Base-by-base conservation (phyloP, 2,113 vertebrate species). In the Tychaedon coryphoeus region DNA sequence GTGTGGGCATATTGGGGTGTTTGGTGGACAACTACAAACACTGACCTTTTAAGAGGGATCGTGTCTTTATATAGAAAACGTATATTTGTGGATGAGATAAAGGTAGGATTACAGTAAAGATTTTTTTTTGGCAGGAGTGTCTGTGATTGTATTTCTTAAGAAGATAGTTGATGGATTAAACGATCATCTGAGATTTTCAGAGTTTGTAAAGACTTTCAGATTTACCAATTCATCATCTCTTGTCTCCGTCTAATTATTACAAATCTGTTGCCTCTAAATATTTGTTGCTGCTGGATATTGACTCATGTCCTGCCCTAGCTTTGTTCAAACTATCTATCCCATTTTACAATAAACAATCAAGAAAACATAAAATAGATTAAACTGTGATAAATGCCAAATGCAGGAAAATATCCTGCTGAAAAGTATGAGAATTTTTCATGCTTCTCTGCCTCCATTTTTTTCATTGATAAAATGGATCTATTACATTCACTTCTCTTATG, bases 121-220 rank as follows among this genome's bases (percentile, higher is more conserved):
- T 95, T 86, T 91, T 94, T 91, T 94, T 92, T 95, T 86, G 91
- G 80, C 88, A 93, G 79, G 90, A 86, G 93, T 94, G 95, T 93
- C 85, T 20, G 5, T 96, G 93, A 96, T 90, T 95, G 93, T 96
- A 72, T 97, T 96, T 92, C 94, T 96, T 97, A 96, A 96, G 95
- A 94, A 96, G 96, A 96, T 95, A 90, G 93, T 95, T 97, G 94
- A 74, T 96, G 92, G 94, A 97, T 97, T 96, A 97, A 95, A 71
- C 10, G 92, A 95, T 96, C 94, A 97, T 92, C 94, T 96, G 95
- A 96, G 96, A 97, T 96, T 95, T 97, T 96, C 93, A 47, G 96
- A 96, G 94, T 96, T 96, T 90, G 90, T 77, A 94, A 96, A 93
- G 93, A 90, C 92, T 94, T 96, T 95, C 90, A 96, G 96, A 93